Percentiles rank a stretch among this genome's conserved stretches.
Evolutionary conservation across 2,888 invertebrate genomes (phyloP).

Genomic region (Oligia latruncula): DNA sequence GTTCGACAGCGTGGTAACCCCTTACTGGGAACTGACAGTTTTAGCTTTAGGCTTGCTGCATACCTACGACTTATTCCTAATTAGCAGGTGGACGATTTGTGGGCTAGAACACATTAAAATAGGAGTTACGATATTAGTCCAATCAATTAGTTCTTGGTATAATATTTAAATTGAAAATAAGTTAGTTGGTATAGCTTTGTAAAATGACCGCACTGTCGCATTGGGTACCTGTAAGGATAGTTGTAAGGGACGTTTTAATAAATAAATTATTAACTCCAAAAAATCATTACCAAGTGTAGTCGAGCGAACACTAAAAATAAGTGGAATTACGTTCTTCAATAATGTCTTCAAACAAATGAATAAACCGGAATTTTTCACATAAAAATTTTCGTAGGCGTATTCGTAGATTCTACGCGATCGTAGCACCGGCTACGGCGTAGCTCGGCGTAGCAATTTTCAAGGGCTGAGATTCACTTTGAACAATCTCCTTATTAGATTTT

Average conservation of each 20-base stretch:
- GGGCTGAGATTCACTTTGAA: constrained; percentile 1
- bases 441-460: constrained; percentile 17
- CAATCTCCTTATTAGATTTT: constrained; percentile 19
- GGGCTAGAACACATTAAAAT: not conserved
- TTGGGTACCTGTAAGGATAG: too few relatives aligned
- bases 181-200: too few relatives aligned
- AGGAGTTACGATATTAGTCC: not conserved
- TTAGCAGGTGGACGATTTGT: not conserved
- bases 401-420: constrained; percentile 9
- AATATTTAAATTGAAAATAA: not conserved
- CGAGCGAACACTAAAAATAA: not conserved
- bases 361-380: not conserved
- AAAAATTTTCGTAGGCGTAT: not conserved
- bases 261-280: not conserved
- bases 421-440: constrained; percentile 38
- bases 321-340: not conserved
- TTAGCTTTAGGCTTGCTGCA: constrained; percentile 19
- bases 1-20: constrained; percentile 38
- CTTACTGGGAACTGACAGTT: constrained; percentile 33
- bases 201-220: too few relatives aligned
- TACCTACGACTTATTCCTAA: constrained; percentile 25
- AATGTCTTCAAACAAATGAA: not conserved
- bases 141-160: not conserved
- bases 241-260: too few relatives aligned
- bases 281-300: too few relatives aligned